Conservation (phyloP, 1,140 invertebrate genomes). For the Apocrypta bakeri region DNA sequence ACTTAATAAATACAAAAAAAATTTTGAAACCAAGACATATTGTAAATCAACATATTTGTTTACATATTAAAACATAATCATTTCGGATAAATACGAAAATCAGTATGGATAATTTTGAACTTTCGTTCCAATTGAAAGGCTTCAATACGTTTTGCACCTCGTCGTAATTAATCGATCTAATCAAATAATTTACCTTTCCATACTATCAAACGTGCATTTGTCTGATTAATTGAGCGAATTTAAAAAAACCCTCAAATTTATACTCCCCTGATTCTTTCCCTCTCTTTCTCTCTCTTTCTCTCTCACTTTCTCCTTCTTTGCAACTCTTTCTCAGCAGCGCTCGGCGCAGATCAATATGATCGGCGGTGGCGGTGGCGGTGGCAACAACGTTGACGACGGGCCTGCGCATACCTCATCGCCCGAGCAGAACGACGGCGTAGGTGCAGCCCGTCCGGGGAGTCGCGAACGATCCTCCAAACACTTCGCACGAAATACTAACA, state of each 20-base stretch:
- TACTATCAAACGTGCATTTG: too few relatives aligned
- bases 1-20: too few relatives aligned
- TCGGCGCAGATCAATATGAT: neutral
- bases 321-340: neutral
- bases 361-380: neutral
- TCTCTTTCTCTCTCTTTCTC: neutral
- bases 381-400: conserved; percentile 42
- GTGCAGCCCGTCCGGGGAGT: conserved; percentile 57
- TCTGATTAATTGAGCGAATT: too few relatives aligned
- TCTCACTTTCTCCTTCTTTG: neutral
- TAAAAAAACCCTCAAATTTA: neutral
- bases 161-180: too few relatives aligned
- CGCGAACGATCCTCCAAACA: conserved; percentile 55
- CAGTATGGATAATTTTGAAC: too few relatives aligned
- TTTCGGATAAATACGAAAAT: too few relatives aligned
- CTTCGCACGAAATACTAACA: neutral
- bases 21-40: too few relatives aligned
- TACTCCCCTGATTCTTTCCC: neutral
- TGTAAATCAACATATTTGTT: too few relatives aligned
- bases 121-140: too few relatives aligned
- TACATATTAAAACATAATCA: too few relatives aligned
- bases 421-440: conserved; percentile 2
- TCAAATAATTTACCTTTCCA: too few relatives aligned
- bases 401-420: conserved; percentile 22
- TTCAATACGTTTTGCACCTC: too few relatives aligned